A percentile compares a stretch with the other conserved stretches of the same genome.
phyloP scores from a whole-genome alignment of 2,797 vertebrate genomes.

The Girardinus metallicus region DNA sequence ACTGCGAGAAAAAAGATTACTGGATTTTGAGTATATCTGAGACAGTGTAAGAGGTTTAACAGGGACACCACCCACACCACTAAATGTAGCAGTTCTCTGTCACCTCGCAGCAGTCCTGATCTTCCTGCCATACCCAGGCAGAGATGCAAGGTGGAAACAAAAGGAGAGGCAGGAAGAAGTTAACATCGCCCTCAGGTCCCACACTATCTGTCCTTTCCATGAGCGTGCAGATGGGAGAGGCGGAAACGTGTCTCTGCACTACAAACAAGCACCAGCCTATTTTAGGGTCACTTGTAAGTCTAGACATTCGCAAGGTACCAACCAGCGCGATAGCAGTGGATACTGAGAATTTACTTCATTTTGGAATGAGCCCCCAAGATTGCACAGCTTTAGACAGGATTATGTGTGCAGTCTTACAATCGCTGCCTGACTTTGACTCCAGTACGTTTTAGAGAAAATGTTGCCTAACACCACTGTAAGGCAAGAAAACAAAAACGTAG shows the following conservation, averaged over 20 bases:
- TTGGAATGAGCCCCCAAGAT: slow-evolving; percentile 62
- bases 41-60: slow-evolving; percentile 73
- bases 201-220: slow-evolving; percentile 85
- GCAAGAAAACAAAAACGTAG: slow-evolving; percentile 13
- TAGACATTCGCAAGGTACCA: slow-evolving; percentile 64
- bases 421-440: slow-evolving; percentile 58
- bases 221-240: slow-evolving; percentile 81
- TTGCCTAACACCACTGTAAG: slow-evolving; percentile 24
- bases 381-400: slow-evolving; percentile 69
- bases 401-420: slow-evolving; percentile 64
- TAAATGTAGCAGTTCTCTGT: slow-evolving; percentile 75
- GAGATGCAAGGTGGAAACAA: slow-evolving; percentile 71
- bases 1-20: slow-evolving; percentile 55
- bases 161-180: slow-evolving; percentile 76
- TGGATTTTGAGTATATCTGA: slow-evolving; percentile 64
- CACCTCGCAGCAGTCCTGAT: slow-evolving; percentile 72
- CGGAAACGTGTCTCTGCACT: slow-evolving; percentile 75
- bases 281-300: slow-evolving; percentile 80
- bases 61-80: slow-evolving; percentile 72
- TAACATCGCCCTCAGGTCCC: slow-evolving; percentile 77
- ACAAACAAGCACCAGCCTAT: slow-evolving; percentile 79
- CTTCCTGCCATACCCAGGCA: slow-evolving; percentile 71
- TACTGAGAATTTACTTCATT: slow-evolving; percentile 64
- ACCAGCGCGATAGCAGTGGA: slow-evolving; percentile 62
- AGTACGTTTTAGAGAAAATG: slow-evolving; percentile 45